Evolutionary conservation across 2,888 invertebrate species (phyloP), one percentile per base, ranked within the genome.

Genomic region (Dione vanillae): DNA sequence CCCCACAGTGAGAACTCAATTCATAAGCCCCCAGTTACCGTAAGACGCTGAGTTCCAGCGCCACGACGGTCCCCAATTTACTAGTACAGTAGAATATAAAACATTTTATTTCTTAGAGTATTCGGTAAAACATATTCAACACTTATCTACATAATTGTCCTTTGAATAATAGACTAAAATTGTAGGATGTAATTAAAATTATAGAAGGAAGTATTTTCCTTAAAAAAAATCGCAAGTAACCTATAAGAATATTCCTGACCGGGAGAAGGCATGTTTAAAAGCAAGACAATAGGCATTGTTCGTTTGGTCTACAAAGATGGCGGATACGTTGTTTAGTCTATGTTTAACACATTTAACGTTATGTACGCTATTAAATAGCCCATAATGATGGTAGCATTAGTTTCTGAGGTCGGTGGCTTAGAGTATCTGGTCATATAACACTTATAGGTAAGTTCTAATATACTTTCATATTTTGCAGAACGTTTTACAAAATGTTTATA

Each of bases 281-380:
- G 20, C 47, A 37, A 64, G 19, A 49, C 64, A 49, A 64, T 64
- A 49, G 64, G 19, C 49, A 49, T 64, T 64, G 64, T 64, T 19
- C 47, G 12, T 37, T 47, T 37, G 49, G 64, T 64, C 49, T 19
- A 47, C 64, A 61, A 61, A 45, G 49, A 64, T 49, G 37, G 37
- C 62, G 43, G 43, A 61, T 16, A 7, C 14, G 45, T 37, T 49
- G 47, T 47, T 64, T 64, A 37, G 35, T 49, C 14, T 20, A 37
- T 51, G 49, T 40, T 49, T 12, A 49, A 51, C 19, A 19, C 16
- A 49, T 64, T 37, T 40, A 19, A 64, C 14, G 19, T 64, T 37
- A 64, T 47, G 12, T 47, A 35, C 2, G 47, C 64, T 12, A 37
- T 64, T n/a, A 49, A 14, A 64, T 19, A 6, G 14, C 11, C 14